Evolutionary conservation across 1,140 invertebrate genomes (phyloP).

Genomic region (Leptopilina clavipes): DNA sequence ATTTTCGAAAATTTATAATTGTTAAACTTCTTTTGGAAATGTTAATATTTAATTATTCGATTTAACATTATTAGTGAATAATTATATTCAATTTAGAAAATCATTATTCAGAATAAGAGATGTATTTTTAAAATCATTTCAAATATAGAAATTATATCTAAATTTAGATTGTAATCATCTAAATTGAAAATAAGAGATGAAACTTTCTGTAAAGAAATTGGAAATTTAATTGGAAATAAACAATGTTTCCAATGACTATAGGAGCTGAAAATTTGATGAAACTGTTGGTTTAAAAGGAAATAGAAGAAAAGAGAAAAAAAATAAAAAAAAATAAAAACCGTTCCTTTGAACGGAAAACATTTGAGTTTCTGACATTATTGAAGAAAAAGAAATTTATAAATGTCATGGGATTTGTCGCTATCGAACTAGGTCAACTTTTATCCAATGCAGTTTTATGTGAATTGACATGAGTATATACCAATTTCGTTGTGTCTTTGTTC

Average conservation of each 20-base stretch:
- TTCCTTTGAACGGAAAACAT: neutral
- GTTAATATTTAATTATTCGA: no score
- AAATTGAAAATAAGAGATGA: neutral
- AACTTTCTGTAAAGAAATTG: no score
- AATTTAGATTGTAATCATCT: neutral
- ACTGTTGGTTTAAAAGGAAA: neutral
- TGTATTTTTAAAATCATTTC: neutral
- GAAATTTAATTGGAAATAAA: neutral
- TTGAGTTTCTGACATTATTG: neutral
- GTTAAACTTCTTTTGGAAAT: no score
- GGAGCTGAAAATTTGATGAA: neutral
- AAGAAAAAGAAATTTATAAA: slow-evolving; percentile 26
- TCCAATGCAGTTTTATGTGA: slow-evolving; percentile 1
- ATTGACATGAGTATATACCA: neutral
- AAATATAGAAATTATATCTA: no score
- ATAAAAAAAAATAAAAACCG: neutral
- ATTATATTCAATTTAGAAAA: no score
- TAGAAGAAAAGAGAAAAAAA: neutral
- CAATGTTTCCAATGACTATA: neutral
- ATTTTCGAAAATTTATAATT: no score
- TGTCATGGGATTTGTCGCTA: slow-evolving; percentile 41
- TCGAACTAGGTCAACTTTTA: slow-evolving; percentile 50
- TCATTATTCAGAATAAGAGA: no score
- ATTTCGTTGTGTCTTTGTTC: neutral
- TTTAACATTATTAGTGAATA: no score